A percentile compares a stretch with the other conserved stretches of the same genome.
Conservation (phyloP, 2,113 vertebrate species). For the Pluvialis apricaria region DNA sequence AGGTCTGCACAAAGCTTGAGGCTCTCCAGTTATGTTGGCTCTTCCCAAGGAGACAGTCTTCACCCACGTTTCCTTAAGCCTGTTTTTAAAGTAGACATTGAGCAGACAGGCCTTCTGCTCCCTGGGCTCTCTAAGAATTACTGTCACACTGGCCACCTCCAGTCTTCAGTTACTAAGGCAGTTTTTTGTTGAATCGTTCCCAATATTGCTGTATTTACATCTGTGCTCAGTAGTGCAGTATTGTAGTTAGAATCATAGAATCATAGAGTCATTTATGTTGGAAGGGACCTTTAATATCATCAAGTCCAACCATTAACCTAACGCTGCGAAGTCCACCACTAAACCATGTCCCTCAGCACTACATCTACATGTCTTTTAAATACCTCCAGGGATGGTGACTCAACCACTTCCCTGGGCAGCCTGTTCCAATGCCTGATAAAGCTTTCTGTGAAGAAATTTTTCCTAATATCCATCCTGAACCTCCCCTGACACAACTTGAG, state of each 20-base stretch:
- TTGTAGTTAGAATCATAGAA: background rate
- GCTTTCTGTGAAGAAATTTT: background rate
- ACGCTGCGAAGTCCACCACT: background rate
- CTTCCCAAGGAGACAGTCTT: background rate
- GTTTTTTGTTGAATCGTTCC: background rate
- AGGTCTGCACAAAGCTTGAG: background rate
- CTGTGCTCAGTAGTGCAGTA: background rate
- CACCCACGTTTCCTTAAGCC: background rate
- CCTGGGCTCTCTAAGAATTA: background rate
- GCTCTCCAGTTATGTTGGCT: background rate
- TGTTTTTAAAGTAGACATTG: background rate
- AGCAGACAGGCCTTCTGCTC: background rate
- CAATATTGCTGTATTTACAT: background rate
- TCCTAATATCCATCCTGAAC: background rate
- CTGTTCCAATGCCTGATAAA: background rate
- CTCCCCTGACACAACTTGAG: background rate
- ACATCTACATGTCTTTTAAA: background rate
- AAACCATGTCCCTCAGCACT: background rate
- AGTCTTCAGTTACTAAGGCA: background rate
- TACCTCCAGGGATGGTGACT: background rate
- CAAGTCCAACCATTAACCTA: background rate
- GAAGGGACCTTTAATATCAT: background rate
- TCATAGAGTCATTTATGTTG: background rate
- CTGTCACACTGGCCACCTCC: too few relatives aligned
- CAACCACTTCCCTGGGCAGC: background rate